Conservation (phyloP, 2,797 vertebrate species). For the Petrocephalus schoutedeni region DNA sequence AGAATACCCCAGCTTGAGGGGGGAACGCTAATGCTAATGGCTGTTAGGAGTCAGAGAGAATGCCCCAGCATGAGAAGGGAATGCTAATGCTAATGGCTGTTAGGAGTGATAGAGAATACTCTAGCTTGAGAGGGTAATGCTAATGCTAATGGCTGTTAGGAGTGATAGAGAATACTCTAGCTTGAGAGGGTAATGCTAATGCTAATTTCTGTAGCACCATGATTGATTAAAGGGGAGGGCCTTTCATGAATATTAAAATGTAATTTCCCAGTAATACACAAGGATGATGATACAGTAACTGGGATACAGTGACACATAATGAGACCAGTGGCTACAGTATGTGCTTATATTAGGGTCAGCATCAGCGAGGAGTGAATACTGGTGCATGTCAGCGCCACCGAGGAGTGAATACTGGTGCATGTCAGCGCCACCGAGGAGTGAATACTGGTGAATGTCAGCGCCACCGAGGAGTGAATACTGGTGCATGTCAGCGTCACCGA, state of each 20-base stretch:
- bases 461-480: too few species aligned
- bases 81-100: neutral
- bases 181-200: neutral
- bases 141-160: neutral
- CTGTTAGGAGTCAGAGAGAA: neutral
- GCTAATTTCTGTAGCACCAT: constrained; percentile 15
- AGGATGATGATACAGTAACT: constrained; percentile 20
- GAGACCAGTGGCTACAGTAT: constrained; percentile 50
- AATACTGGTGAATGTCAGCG: too few species aligned
- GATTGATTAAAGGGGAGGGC: constrained; percentile 41
- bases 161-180: neutral
- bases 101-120: neutral
- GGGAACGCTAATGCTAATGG: too few species aligned
- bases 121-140: neutral
- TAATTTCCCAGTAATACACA: constrained; percentile 40
- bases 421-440: too few species aligned
- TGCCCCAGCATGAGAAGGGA: neutral
- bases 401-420: too few species aligned
- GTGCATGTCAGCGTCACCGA: too few species aligned
- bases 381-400: too few species aligned
- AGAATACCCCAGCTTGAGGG: too few species aligned
- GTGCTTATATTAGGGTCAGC: constrained; percentile 36
- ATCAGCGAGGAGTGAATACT: too few species aligned
- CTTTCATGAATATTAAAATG: constrained; percentile 49
- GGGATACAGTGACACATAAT: constrained; percentile 38